phyloP scores from a whole-genome alignment of 2,113 vertebrate species.

The Triplophysa tibetana region DNA sequence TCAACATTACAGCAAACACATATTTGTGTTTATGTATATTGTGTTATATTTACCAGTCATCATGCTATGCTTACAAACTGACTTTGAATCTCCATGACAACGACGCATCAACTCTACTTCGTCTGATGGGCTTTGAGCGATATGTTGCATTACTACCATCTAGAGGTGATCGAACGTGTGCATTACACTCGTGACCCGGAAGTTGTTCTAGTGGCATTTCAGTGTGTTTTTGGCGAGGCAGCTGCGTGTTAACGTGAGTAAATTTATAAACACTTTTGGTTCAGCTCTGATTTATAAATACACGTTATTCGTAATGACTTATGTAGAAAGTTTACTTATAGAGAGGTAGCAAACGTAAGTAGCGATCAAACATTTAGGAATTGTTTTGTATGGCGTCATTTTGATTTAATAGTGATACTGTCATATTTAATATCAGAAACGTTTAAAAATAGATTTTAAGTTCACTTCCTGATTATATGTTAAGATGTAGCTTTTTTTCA shows the following conservation, averaged over 20 bases:
- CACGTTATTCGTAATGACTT: not conserved
- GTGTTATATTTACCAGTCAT: conserved; percentile 22
- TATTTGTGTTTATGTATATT: not conserved
- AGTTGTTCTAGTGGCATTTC: not conserved
- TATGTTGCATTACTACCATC: not conserved
- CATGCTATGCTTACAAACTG: not conserved
- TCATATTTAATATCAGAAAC: not conserved
- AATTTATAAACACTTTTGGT: not conserved
- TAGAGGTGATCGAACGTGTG: not conserved
- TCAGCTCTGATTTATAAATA: not conserved
- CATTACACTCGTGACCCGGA: conserved; percentile 53
- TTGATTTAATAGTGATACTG: not conserved
- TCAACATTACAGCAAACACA: not conserved
- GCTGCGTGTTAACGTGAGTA: not conserved
- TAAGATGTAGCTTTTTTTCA: not conserved
- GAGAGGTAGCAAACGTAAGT: not conserved
- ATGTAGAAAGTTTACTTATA: not conserved
- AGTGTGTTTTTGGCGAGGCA: not conserved
- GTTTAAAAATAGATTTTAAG: not conserved
- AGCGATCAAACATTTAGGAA: not conserved
- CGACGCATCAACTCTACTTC: not conserved
- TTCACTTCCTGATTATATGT: not conserved
- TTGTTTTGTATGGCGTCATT: too few species aligned
- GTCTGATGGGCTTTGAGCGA: not conserved
- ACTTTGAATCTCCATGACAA: conserved; percentile 42